Percentiles rank a stretch among this genome's conserved stretches.
phyloP scores from a whole-genome alignment of 2,113 vertebrate genomes.

The Mirounga angustirostris region DNA sequence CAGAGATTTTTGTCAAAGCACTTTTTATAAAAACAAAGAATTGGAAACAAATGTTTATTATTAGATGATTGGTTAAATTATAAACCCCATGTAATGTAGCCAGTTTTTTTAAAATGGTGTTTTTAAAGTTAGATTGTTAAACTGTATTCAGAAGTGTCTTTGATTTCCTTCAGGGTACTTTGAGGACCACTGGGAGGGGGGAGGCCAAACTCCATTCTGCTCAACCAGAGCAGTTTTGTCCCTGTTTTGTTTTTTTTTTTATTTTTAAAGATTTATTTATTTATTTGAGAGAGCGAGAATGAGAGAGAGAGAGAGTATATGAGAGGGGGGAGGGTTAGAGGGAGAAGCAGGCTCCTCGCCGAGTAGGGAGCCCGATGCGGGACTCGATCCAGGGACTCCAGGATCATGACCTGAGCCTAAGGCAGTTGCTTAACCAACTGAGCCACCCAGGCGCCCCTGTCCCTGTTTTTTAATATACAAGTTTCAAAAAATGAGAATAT shows the following conservation, averaged over 20 bases:
- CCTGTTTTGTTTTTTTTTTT: not conserved
- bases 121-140: slow-evolving; percentile 34
- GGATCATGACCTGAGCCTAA: too few species aligned
- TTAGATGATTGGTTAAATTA: slow-evolving; percentile 21
- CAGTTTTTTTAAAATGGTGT: not conserved
- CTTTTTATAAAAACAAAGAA: not conserved
- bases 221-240: not conserved
- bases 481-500: not conserved
- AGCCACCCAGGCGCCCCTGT: not conserved
- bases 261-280: too few species aligned
- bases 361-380: too few species aligned
- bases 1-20: slow-evolving; percentile 21
- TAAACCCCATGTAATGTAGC: not conserved
- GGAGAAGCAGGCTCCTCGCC: too few species aligned
- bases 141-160: not conserved
- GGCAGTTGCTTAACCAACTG: too few species aligned
- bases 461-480: not conserved
- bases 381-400: too few species aligned
- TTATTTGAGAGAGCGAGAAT: too few species aligned
- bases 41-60: slow-evolving; percentile 14
- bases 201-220: not conserved
- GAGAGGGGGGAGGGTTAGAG: too few species aligned
- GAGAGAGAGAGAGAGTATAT: too few species aligned
- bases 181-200: not conserved
- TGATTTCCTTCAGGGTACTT: slow-evolving; percentile 3